phyloP scores from a whole-genome alignment of 2,113 vertebrate genomes.

The Pseudonaja textilis region DNA sequence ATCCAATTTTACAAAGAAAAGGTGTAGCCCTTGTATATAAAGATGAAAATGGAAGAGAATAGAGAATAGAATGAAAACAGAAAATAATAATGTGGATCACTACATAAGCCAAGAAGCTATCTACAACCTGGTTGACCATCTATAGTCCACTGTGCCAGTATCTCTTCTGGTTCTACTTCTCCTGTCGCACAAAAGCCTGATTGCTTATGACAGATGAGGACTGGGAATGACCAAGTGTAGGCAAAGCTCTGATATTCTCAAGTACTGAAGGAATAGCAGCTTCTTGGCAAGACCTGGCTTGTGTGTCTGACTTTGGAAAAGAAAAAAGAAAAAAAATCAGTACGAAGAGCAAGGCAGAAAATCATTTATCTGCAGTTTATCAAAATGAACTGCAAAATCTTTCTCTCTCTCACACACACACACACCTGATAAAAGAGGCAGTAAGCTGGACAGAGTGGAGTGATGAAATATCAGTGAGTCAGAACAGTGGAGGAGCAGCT shows the following conservation, averaged over 20 bases:
- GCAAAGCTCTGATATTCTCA: neutral
- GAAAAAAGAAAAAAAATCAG: conserved; percentile 13
- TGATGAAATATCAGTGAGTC: conserved; percentile 56
- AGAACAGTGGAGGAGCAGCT: conserved; percentile 46
- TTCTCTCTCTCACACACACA: neutral
- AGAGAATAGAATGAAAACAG: neutral
- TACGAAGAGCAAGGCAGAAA: neutral
- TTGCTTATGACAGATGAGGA: neutral
- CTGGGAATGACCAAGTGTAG: neutral
- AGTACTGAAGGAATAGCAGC: neutral
- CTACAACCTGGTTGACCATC: neutral
- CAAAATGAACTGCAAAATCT: neutral
- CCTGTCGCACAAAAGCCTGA: neutral
- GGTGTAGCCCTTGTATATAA: neutral
- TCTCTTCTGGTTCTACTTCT: neutral
- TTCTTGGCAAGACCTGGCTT: conserved; percentile 15
- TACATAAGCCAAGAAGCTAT: neutral
- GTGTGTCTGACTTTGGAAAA: conserved; percentile 11
- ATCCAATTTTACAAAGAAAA: neutral
- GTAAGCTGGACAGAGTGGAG: conserved; percentile 41
- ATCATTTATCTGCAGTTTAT: conserved; percentile 23
- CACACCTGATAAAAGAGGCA: conserved; percentile 47
- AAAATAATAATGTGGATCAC: neutral
- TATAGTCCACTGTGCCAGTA: neutral
- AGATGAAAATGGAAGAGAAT: neutral